Conservation (phyloP, 2,888 invertebrate species). For the Lithophane leautieri region DNA sequence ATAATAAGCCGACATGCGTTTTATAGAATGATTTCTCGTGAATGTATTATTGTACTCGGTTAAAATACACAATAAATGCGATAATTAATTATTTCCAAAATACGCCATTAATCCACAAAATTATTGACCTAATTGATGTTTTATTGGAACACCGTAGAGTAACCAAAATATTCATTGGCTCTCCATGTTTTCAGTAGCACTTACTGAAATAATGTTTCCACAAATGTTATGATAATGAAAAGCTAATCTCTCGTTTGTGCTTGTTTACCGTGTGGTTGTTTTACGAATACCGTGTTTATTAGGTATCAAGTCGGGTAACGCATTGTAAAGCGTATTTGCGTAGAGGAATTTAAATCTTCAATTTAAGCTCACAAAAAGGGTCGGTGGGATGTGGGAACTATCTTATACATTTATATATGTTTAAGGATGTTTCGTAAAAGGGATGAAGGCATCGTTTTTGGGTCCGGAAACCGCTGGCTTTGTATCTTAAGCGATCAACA, state of each 20-base stretch:
- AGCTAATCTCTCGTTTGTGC: slow-evolving; percentile 42
- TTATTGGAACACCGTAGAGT: background rate
- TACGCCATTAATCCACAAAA: slow-evolving; percentile 19
- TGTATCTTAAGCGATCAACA: slow-evolving; percentile 57
- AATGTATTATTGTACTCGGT: background rate
- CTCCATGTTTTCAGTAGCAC: slow-evolving; percentile 43
- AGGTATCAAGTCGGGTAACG: slow-evolving; percentile 39
- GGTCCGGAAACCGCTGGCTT: slow-evolving; percentile 63
- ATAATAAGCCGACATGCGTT: too few relatives aligned
- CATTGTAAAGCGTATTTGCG: slow-evolving; percentile 54
- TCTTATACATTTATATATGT: slow-evolving; percentile 48
- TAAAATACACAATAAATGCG: slow-evolving; percentile 1
- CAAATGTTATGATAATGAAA: slow-evolving; percentile 58
- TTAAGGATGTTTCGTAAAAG: slow-evolving; percentile 57
- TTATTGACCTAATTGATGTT: slow-evolving; percentile 25
- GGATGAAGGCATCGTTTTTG: slow-evolving; percentile 56
- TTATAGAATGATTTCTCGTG: background rate
- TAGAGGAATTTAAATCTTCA: slow-evolving; percentile 52
- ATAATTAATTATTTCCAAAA: slow-evolving; percentile 31
- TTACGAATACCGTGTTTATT: slow-evolving; percentile 52
- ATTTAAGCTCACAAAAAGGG: slow-evolving; percentile 61
- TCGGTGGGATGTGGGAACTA: slow-evolving; percentile 46
- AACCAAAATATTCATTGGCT: slow-evolving; percentile 29
- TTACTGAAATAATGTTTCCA: slow-evolving; percentile 54
- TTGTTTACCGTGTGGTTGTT: slow-evolving; percentile 55